phyloP scores from a whole-genome alignment of 2,888 invertebrate species.

The Masnerella sp. region DNA sequence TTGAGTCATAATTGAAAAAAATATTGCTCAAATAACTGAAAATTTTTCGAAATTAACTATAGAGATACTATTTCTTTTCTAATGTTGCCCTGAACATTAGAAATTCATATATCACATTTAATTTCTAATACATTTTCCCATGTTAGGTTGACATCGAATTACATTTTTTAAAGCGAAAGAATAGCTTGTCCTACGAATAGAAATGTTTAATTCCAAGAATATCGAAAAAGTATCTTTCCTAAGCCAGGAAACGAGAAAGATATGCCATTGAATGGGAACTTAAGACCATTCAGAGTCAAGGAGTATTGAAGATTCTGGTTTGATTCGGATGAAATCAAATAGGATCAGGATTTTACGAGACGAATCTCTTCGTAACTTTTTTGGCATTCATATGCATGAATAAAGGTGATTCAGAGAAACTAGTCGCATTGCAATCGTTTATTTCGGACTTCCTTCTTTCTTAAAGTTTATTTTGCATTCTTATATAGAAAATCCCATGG shows the following conservation, averaged over 20 bases:
- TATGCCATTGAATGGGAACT: conserved; percentile 16
- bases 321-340: conserved; percentile 17
- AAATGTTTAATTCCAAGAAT: no score
- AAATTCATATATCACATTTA: no score
- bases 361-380: conserved; percentile 12
- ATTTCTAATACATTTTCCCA: no score
- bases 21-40: no score
- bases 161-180: no score
- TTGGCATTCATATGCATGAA: conserved; percentile 1
- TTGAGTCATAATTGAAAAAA: no score
- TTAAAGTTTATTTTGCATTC: neutral
- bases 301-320: conserved; percentile 2
- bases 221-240: no score
- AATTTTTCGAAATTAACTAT: no score
- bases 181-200: no score
- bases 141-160: no score
- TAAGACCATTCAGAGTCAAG: conserved; percentile 9
- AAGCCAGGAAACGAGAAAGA: neutral
- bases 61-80: no score
- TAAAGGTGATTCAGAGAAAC: conserved; percentile 10
- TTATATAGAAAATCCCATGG: neutral
- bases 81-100: no score
- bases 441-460: conserved; percentile 6
- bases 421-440: neutral
- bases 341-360: conserved; percentile 28